Base-by-base conservation (phyloP, 2,797 vertebrate species). In the Arnoldichthys spilopterus region DNA sequence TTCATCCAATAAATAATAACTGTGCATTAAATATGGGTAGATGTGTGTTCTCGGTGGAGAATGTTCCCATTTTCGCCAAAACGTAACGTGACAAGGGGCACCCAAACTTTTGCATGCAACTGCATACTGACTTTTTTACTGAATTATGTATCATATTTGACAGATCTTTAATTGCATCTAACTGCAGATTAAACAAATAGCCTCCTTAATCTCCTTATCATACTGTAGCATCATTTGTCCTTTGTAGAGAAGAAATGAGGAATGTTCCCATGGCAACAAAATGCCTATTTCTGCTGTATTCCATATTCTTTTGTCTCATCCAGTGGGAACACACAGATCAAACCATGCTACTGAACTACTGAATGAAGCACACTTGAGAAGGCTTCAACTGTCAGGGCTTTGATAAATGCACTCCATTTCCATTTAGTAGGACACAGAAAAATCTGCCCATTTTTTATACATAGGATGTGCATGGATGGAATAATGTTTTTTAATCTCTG, bases 181-280 rank as follows among this genome's bases (percentile, higher is more conserved):
- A 68, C 64, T 69, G 71, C 70, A 40, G 40, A 45, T 49, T 67
- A 69, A 62, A 22, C 40, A 59, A 61, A 78, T 37, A 62, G 63
- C 58, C 62, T 79, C 45, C 45, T 66, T 76, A 78, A 76, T 85
- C 58, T 82, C 61, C 6, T 30, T 56, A 73, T 75, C 51, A 79
- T 81, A 83, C 77, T 81, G 84, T 81, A 81, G 71, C 76, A 73
- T 47, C 72, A 78, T 78, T 83, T 68, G 64, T 51, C 58, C 74
- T 85, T 77, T 79, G 70, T 40, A 7, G 74, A 3, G 47, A 69
- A 79, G 82, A 82, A 74, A 79, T 71, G 76, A 78, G 72, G 87
- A 83, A 76, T 79, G 93, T 94, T 93, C 87, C 92, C 91, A 93
- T 92, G 89, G 91, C 89, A 91, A 94, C 92, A 24, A 86, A 82